These are phyloP conservation scores for Matsumurasca onukii DNA, from an alignment of 1,140 invertebrate genomes.

Conservation along the genomic window DNA sequence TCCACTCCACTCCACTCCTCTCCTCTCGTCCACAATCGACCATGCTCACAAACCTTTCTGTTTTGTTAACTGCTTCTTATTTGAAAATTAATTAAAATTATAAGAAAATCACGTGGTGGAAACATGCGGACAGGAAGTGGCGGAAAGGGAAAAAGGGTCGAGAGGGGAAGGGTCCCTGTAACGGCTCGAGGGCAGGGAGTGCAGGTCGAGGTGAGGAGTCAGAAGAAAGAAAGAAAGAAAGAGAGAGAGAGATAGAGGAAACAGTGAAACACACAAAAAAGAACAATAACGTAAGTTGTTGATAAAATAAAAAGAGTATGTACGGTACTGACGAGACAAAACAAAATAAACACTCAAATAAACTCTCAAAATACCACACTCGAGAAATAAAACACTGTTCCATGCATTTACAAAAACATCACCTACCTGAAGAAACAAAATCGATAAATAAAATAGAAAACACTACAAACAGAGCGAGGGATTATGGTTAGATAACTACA, in stretches of 20 bases:
- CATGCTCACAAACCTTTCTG: neutral
- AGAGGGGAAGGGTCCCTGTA: conserved; percentile 3
- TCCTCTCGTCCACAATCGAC: neutral
- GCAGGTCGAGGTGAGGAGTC: neutral
- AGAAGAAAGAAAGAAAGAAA: conserved; percentile 20
- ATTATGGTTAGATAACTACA: conserved; percentile 8
- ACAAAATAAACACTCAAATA: conserved; percentile 13
- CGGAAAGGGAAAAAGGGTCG: neutral
- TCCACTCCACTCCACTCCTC: neutral
- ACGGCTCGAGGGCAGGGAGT: conserved; percentile 3
- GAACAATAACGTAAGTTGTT: neutral
- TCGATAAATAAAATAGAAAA: neutral
- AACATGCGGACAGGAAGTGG: conserved; percentile 23
- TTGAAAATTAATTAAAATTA: conserved; percentile 8
- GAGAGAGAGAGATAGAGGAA: conserved; percentile 12
- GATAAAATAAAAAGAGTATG: neutral
- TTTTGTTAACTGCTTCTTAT: neutral
- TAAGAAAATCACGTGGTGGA: neutral
- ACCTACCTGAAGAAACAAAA: conserved; percentile 26
- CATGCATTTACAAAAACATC: conserved; percentile 25
- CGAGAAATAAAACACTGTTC: conserved; percentile 9
- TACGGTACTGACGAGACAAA: neutral
- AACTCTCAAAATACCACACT: conserved; percentile 13
- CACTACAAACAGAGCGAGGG: conserved; percentile 20
- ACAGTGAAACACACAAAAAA: conserved; percentile 13